Percentiles rank a stretch among this genome's conserved stretches.
phyloP scores from a whole-genome alignment of 2,888 invertebrate species.

The Drosophila demipolita region DNA sequence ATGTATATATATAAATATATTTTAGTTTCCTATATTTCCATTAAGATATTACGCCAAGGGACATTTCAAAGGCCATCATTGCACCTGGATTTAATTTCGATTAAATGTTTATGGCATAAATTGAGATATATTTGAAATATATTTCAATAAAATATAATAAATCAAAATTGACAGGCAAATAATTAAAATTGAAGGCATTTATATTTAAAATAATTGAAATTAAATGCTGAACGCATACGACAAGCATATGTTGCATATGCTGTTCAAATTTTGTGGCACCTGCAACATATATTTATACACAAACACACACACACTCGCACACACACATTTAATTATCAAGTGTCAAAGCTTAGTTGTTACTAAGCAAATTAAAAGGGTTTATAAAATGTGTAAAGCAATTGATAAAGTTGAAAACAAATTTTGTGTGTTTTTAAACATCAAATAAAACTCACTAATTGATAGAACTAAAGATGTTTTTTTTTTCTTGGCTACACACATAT shows the following conservation, averaged over 20 bases:
- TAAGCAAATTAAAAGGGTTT: conserved; percentile 37
- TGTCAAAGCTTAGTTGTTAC: conserved; percentile 42
- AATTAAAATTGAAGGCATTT: not conserved
- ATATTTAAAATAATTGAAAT: not conserved
- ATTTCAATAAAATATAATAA: not conserved
- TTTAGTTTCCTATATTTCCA: not conserved
- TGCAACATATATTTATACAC: not conserved
- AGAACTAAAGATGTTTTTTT: conserved; percentile 22
- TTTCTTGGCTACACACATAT: not conserved
- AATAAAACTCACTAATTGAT: conserved; percentile 37
- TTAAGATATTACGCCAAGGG: conserved; percentile 10
- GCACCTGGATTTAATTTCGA: not conserved
- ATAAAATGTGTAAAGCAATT: conserved; percentile 39
- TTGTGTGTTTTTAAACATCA: conserved; percentile 21
- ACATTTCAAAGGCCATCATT: not conserved
- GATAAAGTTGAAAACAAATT: conserved; percentile 44
- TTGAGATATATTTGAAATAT: not conserved
- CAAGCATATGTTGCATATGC: conserved; percentile 2
- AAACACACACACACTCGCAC: conserved; percentile 5
- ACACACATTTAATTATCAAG: conserved; percentile 10
- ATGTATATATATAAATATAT: not conserved
- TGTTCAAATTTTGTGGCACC: conserved; percentile 6
- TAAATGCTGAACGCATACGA: not conserved
- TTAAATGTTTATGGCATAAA: not conserved
- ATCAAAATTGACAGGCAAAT: not conserved